A percentile compares a stretch with the other conserved stretches of the same genome.
These are phyloP conservation scores for Glyphotaelius pellucidus DNA, from an alignment of 2,888 invertebrate genomes.

Conservation along the genomic window DNA sequence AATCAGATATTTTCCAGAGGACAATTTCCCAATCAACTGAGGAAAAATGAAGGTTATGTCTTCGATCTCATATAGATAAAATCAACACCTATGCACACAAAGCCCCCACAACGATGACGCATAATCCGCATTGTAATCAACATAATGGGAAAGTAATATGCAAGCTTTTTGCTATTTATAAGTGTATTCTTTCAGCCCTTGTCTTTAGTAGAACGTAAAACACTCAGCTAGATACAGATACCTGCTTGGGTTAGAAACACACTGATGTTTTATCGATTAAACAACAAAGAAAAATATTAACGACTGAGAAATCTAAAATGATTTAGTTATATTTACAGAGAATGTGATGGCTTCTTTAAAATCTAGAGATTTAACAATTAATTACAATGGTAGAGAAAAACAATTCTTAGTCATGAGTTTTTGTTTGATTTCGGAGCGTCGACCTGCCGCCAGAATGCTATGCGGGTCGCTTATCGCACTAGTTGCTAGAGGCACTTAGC, in stretches of 20 bases:
- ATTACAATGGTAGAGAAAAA: neutral
- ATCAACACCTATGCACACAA: neutral
- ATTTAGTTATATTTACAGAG: neutral
- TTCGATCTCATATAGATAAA: neutral
- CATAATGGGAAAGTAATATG: constrained; percentile 29
- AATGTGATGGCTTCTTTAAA: neutral
- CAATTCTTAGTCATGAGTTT: neutral
- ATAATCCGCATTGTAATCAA: constrained; percentile 39
- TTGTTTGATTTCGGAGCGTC: neutral
- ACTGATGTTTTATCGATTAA: neutral
- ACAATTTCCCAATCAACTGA: neutral
- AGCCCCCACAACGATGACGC: neutral
- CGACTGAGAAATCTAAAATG: neutral
- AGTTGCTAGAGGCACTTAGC: constrained; percentile 6
- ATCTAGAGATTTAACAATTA: neutral
- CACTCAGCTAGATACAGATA: neutral
- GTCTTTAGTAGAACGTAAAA: neutral
- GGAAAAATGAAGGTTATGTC: neutral
- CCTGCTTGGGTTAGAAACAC: neutral
- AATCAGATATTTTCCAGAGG: neutral
- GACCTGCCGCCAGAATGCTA: neutral
- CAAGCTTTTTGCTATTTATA: constrained; percentile 6
- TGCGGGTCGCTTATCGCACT: constrained; percentile 11
- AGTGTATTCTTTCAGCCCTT: constrained; percentile 5
- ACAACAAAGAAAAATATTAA: neutral